Evolutionary conservation across 2,797 vertebrate genomes (phyloP), one percentile per base, ranked within the genome.

Genomic region (Aeoliscus strigatus): DNA sequence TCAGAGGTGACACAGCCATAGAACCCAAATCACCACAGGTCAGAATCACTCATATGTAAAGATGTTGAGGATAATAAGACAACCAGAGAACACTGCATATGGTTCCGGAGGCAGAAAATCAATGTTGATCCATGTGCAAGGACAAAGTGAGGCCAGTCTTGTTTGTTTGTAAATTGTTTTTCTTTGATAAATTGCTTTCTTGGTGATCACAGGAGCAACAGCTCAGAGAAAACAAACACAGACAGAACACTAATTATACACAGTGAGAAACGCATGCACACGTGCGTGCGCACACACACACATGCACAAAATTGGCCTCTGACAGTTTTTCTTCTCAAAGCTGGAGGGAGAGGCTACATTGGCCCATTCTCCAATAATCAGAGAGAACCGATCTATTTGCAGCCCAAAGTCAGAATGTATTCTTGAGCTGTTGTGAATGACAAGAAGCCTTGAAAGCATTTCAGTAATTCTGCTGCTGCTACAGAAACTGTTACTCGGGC

Each of bases 141-240:
- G 70, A 80, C 66, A 77, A 67, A 62, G 74, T 62, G 60, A 70
- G 62, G 73, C 34, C 35, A 75, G 63, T 34, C 51, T 27, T 45
- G 57, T 73, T 79, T 76, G 77, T 77, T 79, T 78, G 69, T 62
- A 68, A 75, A 79, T 77, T 60, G 48, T 74, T 83, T 81, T 79
- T 62, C 61, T 80, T 77, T 82, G 83, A 83, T 83, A 75, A 83
- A 82, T 83, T 70, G 73, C 77, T 74, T 67, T 80, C 55, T 60
- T 37, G 59, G 64, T 64, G 79, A 77, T 82, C 70, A 73, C 72
- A 81, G 67, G 53, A 74, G 81, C 65, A 67, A 62, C 43, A 49
- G 72, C 47, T 68, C 60, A 38, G 71, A 68, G 66, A 71, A 78
- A 75, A 76, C 77, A 76, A 72, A 80, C 75, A 75, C 66, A 76